Evolutionary conservation across 2,888 invertebrate species (phyloP).

Genomic region (Polia nebulosa): DNA sequence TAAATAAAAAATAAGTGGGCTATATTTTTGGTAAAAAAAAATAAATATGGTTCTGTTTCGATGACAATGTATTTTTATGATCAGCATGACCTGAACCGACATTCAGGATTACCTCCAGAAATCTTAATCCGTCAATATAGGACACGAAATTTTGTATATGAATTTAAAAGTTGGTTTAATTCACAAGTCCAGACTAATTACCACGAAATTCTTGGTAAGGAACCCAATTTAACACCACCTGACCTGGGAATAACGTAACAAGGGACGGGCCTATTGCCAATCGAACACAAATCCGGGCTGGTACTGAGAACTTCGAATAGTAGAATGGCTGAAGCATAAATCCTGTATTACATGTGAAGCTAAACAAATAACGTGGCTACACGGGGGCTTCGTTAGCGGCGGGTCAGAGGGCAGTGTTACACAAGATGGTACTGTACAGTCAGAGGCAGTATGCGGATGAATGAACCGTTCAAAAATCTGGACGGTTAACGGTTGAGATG

Average conservation of each 20-base stretch:
- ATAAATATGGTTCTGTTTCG: too few relatives aligned
- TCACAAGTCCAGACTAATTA: too few relatives aligned
- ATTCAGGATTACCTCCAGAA: too few relatives aligned
- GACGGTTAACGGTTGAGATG: too few relatives aligned
- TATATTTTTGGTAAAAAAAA: too few relatives aligned
- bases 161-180: too few relatives aligned
- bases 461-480: not conserved
- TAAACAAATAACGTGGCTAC: constrained; percentile 59
- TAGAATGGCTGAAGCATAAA: constrained; percentile 49
- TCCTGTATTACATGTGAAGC: constrained; percentile 42
- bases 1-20: too few relatives aligned
- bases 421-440: constrained; percentile 47
- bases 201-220: not conserved
- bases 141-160: too few relatives aligned
- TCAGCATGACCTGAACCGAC: too few relatives aligned
- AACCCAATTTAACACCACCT: not conserved
- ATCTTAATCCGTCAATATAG: too few relatives aligned
- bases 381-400: constrained; percentile 62
- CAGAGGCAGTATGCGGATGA: not conserved
- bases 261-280: constrained; percentile 12
- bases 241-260: not conserved
- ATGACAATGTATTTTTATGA: too few relatives aligned
- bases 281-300: constrained; percentile 16
- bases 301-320: constrained; percentile 10
- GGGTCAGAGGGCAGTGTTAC: constrained; percentile 63